phyloP scores from a whole-genome alignment of 2,113 vertebrate species.

The Stictonetta naevosa region DNA sequence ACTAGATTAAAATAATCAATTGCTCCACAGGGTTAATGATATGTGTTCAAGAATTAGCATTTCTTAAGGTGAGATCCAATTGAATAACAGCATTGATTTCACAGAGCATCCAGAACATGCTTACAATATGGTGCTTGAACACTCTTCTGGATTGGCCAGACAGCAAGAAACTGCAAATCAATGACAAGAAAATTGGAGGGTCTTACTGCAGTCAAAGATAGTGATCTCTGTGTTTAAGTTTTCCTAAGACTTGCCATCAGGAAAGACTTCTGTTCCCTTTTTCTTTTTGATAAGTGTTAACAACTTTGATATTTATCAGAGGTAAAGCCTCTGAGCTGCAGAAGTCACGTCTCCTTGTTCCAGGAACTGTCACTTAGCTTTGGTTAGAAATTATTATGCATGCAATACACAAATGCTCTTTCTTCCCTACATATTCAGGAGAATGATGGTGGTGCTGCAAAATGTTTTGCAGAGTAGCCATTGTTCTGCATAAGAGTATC shows the following conservation, averaged over 20 bases:
- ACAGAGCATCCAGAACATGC: neutral
- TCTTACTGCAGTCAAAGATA: neutral
- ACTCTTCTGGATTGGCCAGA: neutral
- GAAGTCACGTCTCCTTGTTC: neutral
- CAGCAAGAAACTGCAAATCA: neutral
- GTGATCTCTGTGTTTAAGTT: neutral
- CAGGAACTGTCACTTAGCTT: neutral
- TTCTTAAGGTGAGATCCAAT: neutral
- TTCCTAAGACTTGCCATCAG: neutral
- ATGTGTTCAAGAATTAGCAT: neutral
- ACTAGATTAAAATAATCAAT: neutral
- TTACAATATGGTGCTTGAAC: neutral
- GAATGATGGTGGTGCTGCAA: neutral
- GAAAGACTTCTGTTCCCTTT: neutral
- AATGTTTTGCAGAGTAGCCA: neutral
- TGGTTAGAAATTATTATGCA: neutral
- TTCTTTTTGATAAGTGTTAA: neutral
- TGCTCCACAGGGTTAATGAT: neutral
- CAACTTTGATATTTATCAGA: neutral
- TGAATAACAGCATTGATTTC: neutral
- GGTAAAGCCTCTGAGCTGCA: neutral
- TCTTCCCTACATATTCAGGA: neutral
- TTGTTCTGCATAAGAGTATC: fast-evolving
- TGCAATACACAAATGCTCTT: neutral
- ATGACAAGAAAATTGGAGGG: neutral